These are phyloP conservation scores for Seriola aureovittata DNA, from an alignment of 2,113 vertebrate species.

Conservation along the genomic window DNA sequence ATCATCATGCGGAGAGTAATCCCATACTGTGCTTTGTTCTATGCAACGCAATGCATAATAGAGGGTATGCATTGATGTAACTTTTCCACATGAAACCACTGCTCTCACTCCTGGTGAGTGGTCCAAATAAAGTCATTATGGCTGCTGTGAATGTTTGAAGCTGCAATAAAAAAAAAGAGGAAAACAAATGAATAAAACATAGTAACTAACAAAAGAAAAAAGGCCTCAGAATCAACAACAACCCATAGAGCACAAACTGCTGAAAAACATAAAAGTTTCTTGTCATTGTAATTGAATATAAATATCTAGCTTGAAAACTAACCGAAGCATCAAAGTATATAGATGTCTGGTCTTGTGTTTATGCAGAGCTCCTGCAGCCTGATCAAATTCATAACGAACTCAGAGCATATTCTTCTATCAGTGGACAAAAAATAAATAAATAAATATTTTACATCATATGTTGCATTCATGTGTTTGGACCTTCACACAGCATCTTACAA, in stretches of 20 bases:
- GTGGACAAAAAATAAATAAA: too few relatives aligned
- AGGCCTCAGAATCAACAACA: background rate
- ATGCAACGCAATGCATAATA: background rate
- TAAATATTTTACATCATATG: too few relatives aligned
- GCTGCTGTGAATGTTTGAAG: background rate
- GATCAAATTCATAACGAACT: too few relatives aligned
- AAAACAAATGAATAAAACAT: conserved; percentile 1
- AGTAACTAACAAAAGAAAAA: conserved; percentile 10
- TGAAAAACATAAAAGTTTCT: too few relatives aligned
- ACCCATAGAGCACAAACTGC: background rate
- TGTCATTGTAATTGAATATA: too few relatives aligned
- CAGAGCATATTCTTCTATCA: too few relatives aligned
- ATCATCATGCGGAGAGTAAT: background rate
- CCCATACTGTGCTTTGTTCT: conserved; percentile 11
- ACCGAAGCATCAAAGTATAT: too few relatives aligned
- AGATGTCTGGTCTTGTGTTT: too few relatives aligned
- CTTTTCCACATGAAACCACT: conserved; percentile 17
- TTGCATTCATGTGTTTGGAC: too few relatives aligned
- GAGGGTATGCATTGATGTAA: conserved; percentile 1
- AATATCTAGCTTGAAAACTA: background rate
- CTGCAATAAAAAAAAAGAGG: background rate
- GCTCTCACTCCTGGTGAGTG: conserved; percentile 5
- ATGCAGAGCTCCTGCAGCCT: too few relatives aligned
- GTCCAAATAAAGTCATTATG: background rate
- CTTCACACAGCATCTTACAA: too few relatives aligned